These are phyloP conservation scores for Belonocnema kinseyi DNA, from an alignment of 1,140 invertebrate species.

Conservation along the genomic window DNA sequence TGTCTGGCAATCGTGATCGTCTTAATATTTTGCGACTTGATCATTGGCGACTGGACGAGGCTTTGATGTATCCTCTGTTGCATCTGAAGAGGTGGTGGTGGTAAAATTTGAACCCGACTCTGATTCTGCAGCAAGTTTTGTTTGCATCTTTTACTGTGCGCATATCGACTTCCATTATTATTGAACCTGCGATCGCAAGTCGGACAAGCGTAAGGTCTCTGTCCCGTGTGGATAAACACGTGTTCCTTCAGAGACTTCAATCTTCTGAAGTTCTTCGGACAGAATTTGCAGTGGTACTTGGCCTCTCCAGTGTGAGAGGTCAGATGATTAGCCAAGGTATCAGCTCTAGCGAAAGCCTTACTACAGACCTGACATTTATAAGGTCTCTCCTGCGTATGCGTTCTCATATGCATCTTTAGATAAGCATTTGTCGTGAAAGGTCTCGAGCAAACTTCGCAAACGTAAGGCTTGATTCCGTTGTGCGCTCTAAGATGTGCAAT, in stretches of 20 bases:
- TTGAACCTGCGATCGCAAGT: constrained; percentile 73
- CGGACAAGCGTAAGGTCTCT: constrained; percentile 76
- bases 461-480: constrained; percentile 81
- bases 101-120: constrained; percentile 43
- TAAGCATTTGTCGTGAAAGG: constrained; percentile 75
- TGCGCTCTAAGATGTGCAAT: constrained; percentile 78
- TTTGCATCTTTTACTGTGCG: constrained; percentile 72
- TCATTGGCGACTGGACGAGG: constrained; percentile 52
- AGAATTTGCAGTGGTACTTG: constrained; percentile 80
- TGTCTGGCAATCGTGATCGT: constrained; percentile 70
- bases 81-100: constrained; percentile 37
- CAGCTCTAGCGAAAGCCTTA: constrained; percentile 72
- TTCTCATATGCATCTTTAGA: constrained; percentile 75
- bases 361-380: constrained; percentile 78
- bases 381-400: constrained; percentile 79
- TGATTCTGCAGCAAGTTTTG: constrained; percentile 65
- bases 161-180: constrained; percentile 73
- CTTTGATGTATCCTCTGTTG: constrained; percentile 41
- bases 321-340: constrained; percentile 74
- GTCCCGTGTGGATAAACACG: constrained; percentile 79
- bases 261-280: constrained; percentile 80
- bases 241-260: constrained; percentile 78
- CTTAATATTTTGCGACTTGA: constrained; percentile 70
- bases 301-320: constrained; percentile 79
- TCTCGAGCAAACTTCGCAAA: constrained; percentile 81